Percentiles rank a stretch among this genome's conserved stretches.
These are phyloP conservation scores for Potorous gilbertii DNA, from an alignment of 2,797 vertebrate species.

Conservation along the genomic window DNA sequence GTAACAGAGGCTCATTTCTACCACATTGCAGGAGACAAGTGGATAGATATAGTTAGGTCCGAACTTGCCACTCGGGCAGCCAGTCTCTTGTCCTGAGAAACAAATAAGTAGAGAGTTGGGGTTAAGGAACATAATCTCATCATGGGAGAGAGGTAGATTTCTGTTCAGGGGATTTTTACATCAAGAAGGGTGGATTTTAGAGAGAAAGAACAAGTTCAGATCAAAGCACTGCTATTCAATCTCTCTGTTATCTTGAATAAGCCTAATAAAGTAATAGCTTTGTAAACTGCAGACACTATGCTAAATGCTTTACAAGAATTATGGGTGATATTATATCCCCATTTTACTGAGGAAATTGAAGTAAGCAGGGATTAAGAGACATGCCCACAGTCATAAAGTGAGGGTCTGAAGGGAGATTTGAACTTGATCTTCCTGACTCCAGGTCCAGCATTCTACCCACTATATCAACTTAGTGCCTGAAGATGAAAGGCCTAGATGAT, in stretches of 20 bases:
- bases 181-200: background rate
- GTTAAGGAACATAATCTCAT: background rate
- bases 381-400: background rate
- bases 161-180: background rate
- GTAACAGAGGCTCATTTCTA: background rate
- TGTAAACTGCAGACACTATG: background rate
- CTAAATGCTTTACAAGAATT: background rate
- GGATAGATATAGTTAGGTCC: conserved; percentile 7
- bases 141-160: background rate
- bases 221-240: background rate
- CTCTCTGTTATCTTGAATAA: background rate
- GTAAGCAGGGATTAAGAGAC: background rate
- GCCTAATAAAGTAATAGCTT: background rate
- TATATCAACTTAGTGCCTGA: background rate
- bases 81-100: conserved; percentile 9
- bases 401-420: background rate
- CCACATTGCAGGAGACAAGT: background rate
- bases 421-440: background rate
- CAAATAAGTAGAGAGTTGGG: background rate
- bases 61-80: conserved; percentile 22
- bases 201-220: background rate
- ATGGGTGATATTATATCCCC: background rate
- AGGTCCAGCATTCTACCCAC: background rate
- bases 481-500: background rate
- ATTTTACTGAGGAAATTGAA: background rate